Conservation (phyloP, 2,113 vertebrate species). For the Catharus fuscescens region DNA sequence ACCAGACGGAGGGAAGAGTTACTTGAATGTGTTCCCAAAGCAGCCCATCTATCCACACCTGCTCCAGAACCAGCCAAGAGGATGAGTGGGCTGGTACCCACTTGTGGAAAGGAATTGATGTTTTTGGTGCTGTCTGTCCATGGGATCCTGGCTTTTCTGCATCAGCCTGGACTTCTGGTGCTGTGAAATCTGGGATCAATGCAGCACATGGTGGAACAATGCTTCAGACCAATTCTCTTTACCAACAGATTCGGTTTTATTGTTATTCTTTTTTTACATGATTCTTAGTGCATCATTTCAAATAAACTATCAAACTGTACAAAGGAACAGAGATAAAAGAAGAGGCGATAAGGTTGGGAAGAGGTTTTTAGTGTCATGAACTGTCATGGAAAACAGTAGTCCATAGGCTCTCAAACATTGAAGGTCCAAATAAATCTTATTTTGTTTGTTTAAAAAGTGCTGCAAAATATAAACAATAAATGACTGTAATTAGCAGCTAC, state of each 20-base stretch:
- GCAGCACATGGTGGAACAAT: background rate
- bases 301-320: conserved; percentile 75
- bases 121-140: background rate
- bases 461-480: conserved; percentile 62
- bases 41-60: background rate
- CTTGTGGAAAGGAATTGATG: accelerated
- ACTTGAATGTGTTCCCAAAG: background rate
- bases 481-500: conserved; percentile 69
- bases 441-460: conserved; percentile 47
- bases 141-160: background rate
- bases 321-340: conserved; percentile 66
- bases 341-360: conserved; percentile 52
- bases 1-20: accelerated
- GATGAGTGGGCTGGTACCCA: background rate
- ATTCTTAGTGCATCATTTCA: conserved; percentile 71
- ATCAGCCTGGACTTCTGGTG: background rate
- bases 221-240: conserved; percentile 80
- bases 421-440: conserved; percentile 46
- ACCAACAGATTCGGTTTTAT: conserved; percentile 91
- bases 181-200: background rate
- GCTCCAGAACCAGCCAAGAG: background rate
- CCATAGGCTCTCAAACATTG: background rate
- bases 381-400: conserved; percentile 48
- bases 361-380: conserved; percentile 59
- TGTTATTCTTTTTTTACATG: conserved; percentile 86